Evolutionary conservation across 2,113 vertebrate genomes (phyloP), one percentile per base, ranked within the genome.

Genomic region (Bolborhynchus lineola): DNA sequence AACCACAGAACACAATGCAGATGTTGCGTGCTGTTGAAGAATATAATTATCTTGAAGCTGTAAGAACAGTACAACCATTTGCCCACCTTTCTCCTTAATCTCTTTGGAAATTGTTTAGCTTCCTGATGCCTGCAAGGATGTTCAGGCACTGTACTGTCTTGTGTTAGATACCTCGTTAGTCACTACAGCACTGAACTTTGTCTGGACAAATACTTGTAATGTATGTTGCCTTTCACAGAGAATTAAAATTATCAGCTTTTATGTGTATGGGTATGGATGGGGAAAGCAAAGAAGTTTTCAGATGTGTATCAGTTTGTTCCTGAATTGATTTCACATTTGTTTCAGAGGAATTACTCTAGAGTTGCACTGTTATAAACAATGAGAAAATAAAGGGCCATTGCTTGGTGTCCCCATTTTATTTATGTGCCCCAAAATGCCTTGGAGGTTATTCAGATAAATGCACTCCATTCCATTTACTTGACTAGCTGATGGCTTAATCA

Each of bases 401-500:
- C 41, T 95, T 94, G 15, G 70, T 2, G 1, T 94, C 49, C 49
- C 13, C 28, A 21, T 95, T 87, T 94, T 82, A 86, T 95, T 92
- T 92, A 79, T 82, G 37, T 82, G n/a, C 72, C 80, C 62, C 39
- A n/a, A 91, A 95, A 89, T 96, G 90, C 70, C 70, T 94, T 59
- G 67, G 80, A 92, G 65, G 29, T 88, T 78, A 77, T 88, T 96
- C 69, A 95, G 92, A 93, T 86, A 95, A 95, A 95, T 88, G 72
- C 13, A 80, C 53, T 95, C 42, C 24, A 25, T 93, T 95, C 91
- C 70, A 52, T 93, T 96, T 94, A 84, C 81, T 85, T 93, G 69
- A 78, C 52, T 86, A 41, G 91, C 86, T 93, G 86, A 96, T 95
- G 80, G 94, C 94, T 94, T 95, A 94, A 96, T 96, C 92, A 44